Percentiles rank a stretch among this genome's conserved stretches.
Evolutionary conservation across 2,797 vertebrate genomes (phyloP).

Genomic region (Oophaga sylvatica): DNA sequence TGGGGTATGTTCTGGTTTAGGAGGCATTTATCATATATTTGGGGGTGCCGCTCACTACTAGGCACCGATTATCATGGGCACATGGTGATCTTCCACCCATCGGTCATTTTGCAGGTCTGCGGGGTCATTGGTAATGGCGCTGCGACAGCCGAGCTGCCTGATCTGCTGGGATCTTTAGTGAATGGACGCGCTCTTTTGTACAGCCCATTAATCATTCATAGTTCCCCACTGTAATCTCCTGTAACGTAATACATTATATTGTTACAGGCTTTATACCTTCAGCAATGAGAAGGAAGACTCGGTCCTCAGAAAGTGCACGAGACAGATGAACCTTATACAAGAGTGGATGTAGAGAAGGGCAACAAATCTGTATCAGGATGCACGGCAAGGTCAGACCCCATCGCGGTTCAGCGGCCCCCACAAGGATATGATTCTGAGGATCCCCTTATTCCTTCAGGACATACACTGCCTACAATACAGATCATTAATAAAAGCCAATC

Average conservation of each 20-base stretch:
- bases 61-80: background rate
- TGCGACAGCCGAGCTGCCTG: background rate
- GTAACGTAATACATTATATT: conserved; percentile 30
- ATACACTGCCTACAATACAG: too few species aligned
- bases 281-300: background rate
- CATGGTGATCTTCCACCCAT: too few species aligned
- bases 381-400: too few species aligned
- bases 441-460: too few species aligned
- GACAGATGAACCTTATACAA: too few species aligned
- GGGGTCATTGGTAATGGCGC: background rate
- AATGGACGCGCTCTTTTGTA: background rate
- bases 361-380: too few species aligned
- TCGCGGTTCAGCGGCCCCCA: too few species aligned
- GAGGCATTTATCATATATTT: background rate
- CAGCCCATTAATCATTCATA: background rate
- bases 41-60: background rate
- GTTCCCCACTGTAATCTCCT: background rate
- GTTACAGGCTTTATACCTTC: conserved; percentile 14
- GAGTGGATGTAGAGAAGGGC: too few species aligned
- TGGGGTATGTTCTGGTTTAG: background rate
- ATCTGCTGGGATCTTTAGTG: background rate
- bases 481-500: too few species aligned
- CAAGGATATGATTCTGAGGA: too few species aligned
- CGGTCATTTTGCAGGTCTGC: background rate
- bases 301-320: background rate